Percentiles rank a stretch among this genome's conserved stretches.
These are phyloP conservation scores for Sebastes diploproa DNA, from an alignment of 2,797 vertebrate genomes.

Conservation along the genomic window DNA sequence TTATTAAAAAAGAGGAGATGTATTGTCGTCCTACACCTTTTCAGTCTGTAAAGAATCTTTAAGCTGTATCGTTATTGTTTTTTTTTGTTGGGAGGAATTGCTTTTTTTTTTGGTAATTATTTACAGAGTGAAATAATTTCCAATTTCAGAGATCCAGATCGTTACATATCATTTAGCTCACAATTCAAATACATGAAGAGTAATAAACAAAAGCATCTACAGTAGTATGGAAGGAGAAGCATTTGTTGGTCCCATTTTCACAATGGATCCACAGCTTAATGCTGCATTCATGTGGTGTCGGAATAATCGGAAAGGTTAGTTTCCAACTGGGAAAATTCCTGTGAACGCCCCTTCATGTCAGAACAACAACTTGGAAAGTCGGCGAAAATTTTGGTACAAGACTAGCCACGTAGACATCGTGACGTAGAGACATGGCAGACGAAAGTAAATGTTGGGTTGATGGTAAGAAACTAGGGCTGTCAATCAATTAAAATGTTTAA, in stretches of 20 bases:
- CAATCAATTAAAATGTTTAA: no score
- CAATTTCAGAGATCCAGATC: neutral
- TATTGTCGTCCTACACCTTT: neutral
- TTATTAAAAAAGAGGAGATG: neutral
- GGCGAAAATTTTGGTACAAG: no score
- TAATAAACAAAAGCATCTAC: no score
- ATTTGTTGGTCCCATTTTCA: neutral
- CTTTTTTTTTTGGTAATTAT: neutral
- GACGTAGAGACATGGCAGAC: accelerated
- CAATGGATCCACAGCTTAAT: neutral
- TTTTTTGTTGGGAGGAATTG: neutral
- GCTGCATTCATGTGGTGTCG: neutral
- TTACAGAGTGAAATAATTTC: neutral
- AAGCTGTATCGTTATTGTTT: neutral
- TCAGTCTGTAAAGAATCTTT: neutral
- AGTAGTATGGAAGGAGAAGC: no score
- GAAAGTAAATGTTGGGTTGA: no score
- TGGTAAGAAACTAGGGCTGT: no score
- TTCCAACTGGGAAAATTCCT: neutral
- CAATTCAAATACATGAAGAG: neutral
- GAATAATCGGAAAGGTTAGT: neutral
- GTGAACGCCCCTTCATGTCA: neutral
- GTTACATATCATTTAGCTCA: neutral
- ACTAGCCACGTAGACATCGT: accelerated
- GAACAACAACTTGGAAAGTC: neutral